These are phyloP conservation scores for Entomyzon cyanotis DNA, from an alignment of 2,113 vertebrate species.

Conservation along the genomic window DNA sequence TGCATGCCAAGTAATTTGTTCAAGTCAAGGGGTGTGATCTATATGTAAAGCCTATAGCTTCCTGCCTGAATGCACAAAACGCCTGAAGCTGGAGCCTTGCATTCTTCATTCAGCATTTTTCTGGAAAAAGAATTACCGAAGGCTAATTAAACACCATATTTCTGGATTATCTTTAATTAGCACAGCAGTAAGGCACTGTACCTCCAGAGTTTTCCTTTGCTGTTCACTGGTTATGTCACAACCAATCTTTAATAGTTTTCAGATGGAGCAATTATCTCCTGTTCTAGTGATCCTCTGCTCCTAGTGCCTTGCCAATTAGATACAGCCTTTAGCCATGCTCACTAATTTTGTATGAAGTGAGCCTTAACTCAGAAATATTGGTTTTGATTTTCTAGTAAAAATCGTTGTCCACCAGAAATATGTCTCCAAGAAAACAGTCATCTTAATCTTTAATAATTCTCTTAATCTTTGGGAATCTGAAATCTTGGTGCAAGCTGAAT, in stretches of 20 bases:
- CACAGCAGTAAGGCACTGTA: background rate
- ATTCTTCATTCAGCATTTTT: background rate
- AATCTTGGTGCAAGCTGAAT: background rate
- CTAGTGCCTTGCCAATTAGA: background rate
- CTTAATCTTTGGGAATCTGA: background rate
- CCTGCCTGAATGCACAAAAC: background rate
- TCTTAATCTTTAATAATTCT: background rate
- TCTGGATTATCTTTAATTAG: slow-evolving; percentile 34
- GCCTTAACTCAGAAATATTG: slow-evolving; percentile 17
- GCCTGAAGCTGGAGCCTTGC: background rate
- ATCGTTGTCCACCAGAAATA: background rate
- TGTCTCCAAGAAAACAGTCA: background rate
- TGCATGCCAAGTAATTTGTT: background rate
- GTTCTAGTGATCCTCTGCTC: background rate
- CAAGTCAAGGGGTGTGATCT: background rate
- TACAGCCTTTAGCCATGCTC: background rate
- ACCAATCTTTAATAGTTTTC: slow-evolving; percentile 24
- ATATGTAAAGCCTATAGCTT: background rate
- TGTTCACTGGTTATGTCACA: slow-evolving; percentile 22
- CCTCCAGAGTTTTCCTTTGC: slow-evolving; percentile 14
- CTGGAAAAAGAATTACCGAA: background rate
- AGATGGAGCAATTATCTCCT: slow-evolving; percentile 24
- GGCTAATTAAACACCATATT: background rate
- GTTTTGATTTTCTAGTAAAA: background rate
- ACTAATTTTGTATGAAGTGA: slow-evolving; percentile 10